Evolutionary conservation across 2,113 vertebrate species (phyloP).

Genomic region (Alethe castanea): DNA sequence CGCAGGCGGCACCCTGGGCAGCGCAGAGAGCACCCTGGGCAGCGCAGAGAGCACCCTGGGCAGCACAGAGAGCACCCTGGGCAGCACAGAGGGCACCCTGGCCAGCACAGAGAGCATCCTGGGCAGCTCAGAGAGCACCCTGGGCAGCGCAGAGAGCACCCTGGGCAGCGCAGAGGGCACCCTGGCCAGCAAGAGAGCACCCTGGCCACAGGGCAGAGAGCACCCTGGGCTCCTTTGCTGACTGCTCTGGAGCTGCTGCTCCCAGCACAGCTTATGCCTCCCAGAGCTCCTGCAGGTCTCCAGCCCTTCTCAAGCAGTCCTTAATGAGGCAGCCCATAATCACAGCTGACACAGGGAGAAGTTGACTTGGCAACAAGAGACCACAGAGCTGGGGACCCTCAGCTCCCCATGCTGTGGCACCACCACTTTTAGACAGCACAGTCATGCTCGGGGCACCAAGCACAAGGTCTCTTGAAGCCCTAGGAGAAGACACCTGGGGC

Average conservation of each 20-base stretch:
- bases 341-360: neutral
- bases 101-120: too few species aligned
- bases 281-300: neutral
- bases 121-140: too few species aligned
- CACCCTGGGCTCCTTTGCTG: neutral
- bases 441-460: accelerated
- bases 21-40: too few species aligned
- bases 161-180: neutral
- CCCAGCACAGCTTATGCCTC: neutral
- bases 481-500: neutral
- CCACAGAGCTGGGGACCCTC: neutral
- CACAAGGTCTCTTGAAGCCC: neutral
- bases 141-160: too few species aligned
- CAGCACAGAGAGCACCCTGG: too few species aligned
- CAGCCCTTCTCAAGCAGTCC: neutral
- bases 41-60: too few species aligned
- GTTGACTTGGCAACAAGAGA: neutral
- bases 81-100: too few species aligned
- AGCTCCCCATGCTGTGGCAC: accelerated
- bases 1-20: too few species aligned
- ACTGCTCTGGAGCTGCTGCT: neutral
- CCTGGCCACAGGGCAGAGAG: neutral
- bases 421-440: neutral
- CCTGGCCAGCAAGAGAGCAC: neutral
- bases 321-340: neutral